phyloP scores from a whole-genome alignment of 2,113 vertebrate genomes.

The Caracal caracal region DNA sequence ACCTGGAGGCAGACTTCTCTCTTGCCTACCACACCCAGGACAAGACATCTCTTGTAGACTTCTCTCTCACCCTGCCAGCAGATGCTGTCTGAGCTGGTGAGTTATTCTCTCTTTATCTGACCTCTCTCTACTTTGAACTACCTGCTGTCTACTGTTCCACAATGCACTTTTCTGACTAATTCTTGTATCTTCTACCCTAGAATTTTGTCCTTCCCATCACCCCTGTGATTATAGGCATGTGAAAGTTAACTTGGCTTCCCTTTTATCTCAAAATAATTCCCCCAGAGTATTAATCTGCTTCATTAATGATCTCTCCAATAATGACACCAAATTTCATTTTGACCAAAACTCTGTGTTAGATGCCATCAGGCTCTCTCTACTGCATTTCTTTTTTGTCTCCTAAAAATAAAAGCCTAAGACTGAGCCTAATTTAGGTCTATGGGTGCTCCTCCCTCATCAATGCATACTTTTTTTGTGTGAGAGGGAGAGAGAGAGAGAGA shows the following conservation, averaged over 20 bases:
- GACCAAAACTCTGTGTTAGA: too few relatives aligned
- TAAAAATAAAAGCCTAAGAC: neutral
- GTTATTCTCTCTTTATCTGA: neutral
- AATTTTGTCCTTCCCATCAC: neutral
- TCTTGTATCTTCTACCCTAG: neutral
- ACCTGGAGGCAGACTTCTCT: neutral
- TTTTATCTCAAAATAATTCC: neutral
- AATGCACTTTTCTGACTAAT: neutral
- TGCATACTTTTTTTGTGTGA: too few relatives aligned
- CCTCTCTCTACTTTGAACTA: neutral
- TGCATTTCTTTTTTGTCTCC: neutral
- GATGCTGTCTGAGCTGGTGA: neutral
- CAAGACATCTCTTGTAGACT: neutral
- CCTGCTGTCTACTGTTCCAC: neutral
- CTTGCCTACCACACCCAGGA: neutral
- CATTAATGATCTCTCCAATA: neutral
- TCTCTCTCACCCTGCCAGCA: neutral
- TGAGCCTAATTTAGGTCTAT: neutral
- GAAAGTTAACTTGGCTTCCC: neutral
- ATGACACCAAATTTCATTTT: neutral
- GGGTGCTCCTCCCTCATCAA: neutral
- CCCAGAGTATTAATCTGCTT: neutral
- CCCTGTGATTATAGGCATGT: neutral
- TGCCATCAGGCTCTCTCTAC: too few relatives aligned
- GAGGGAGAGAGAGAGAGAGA: too few relatives aligned